Evolutionary conservation across 2,113 vertebrate genomes (phyloP).

Genomic region (Steatornis caripensis): DNA sequence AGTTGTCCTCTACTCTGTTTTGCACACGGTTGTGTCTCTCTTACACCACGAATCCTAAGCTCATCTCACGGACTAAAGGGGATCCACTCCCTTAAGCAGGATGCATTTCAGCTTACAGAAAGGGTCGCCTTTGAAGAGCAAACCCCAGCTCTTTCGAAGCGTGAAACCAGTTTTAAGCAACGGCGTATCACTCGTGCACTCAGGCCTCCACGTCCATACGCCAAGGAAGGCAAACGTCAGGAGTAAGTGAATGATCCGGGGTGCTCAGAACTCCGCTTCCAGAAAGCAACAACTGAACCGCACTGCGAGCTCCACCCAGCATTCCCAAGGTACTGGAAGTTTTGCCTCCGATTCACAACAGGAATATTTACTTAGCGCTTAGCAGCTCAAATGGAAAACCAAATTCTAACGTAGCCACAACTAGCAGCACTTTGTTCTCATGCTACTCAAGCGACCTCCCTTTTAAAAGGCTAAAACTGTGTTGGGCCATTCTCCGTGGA

Average conservation of each 20-base stretch:
- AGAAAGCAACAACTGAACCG: neutral
- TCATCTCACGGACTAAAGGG: fast-evolving
- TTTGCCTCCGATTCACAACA: neutral
- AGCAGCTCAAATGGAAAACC: neutral
- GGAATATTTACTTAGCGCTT: neutral
- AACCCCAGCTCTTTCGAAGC: neutral
- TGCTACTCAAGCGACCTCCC: neutral
- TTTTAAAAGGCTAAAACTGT: neutral
- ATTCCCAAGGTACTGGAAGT: neutral
- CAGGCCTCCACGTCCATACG: neutral
- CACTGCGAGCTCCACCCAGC: neutral
- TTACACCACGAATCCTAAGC: neutral
- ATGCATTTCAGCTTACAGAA: neutral
- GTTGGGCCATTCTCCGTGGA: neutral
- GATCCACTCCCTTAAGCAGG: neutral
- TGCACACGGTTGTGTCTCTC: too few species aligned
- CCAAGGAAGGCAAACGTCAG: neutral
- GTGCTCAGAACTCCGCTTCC: neutral
- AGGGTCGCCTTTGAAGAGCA: neutral
- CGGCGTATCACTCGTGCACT: fast-evolving
- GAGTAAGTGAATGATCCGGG: neutral
- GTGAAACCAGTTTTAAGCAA: neutral
- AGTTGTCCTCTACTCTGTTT: too few species aligned
- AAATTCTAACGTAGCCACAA: neutral
- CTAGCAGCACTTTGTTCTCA: neutral